Percentiles rank a stretch among this genome's conserved stretches.
phyloP scores from a whole-genome alignment of 2,888 invertebrate genomes.

The Ceraclea dissimilis region DNA sequence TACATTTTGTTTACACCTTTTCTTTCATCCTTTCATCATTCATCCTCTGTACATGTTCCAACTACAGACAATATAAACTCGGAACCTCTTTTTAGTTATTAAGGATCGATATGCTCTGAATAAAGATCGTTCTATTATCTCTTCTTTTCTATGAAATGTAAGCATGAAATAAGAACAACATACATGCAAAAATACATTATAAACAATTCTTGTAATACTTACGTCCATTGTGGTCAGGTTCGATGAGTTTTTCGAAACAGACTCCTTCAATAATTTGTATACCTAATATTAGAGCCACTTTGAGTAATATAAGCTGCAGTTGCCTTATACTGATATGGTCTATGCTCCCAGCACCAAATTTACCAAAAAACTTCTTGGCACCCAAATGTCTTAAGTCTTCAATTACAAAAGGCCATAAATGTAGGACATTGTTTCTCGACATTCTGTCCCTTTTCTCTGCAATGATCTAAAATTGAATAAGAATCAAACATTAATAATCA shows the following conservation, averaged over 20 bases:
- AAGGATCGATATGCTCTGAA: too few species aligned
- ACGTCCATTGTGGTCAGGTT: conserved; percentile 46
- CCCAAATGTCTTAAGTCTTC: conserved; percentile 89
- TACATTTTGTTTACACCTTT: too few species aligned
- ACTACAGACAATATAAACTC: too few species aligned
- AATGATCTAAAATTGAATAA: conserved; percentile 50
- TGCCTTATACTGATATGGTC: conserved; percentile 98
- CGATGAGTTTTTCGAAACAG: conserved; percentile 76
- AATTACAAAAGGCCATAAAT: conserved; percentile 97
- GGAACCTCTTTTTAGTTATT: too few species aligned
- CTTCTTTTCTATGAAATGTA: too few species aligned
- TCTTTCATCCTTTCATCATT: too few species aligned
- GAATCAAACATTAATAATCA: background rate
- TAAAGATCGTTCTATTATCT: too few species aligned
- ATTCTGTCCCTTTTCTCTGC: conserved; percentile 93
- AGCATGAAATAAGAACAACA: too few species aligned
- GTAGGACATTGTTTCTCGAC: conserved; percentile 93
- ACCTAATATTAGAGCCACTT: conserved; percentile 88
- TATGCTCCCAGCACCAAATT: conserved; percentile 97
- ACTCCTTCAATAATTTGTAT: conserved; percentile 94
- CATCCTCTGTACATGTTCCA: too few species aligned
- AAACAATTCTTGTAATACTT: too few species aligned
- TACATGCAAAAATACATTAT: too few species aligned
- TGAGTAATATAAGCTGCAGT: conserved; percentile 90
- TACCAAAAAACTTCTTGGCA: conserved; percentile 97